Conservation (phyloP, 2,888 invertebrate species). For the Lapara coniferarum region DNA sequence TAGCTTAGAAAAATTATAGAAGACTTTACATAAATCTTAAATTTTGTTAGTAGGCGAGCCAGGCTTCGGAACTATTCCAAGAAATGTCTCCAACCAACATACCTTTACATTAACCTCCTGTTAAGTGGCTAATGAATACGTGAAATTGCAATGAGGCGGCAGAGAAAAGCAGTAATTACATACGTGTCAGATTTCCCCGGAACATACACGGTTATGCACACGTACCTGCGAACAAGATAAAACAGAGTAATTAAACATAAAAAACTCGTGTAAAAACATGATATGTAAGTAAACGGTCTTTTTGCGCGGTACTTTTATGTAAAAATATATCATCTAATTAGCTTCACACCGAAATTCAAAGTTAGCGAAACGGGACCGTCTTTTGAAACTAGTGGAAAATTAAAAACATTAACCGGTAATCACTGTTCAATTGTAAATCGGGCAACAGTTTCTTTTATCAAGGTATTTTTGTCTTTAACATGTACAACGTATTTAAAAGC, state of each 20-base stretch:
- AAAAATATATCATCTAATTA: no score
- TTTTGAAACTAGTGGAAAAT: no score
- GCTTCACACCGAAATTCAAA: no score
- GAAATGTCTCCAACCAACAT: constrained; percentile 12
- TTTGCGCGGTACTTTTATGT: constrained; percentile 1
- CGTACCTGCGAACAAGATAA: constrained; percentile 45
- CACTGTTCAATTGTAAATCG: no score
- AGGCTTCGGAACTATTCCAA: constrained; percentile 5
- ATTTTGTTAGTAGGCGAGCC: no score
- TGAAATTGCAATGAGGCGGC: constrained; percentile 23
- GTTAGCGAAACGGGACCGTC: no score
- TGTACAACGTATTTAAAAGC: no score
- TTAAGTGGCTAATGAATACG: constrained; percentile 22
- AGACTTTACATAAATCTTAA: no score
- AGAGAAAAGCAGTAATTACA: constrained; percentile 26
- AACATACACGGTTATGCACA: constrained; percentile 27
- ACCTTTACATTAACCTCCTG: constrained; percentile 16
- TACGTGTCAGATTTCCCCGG: constrained; percentile 27
- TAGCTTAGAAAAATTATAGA: no score
- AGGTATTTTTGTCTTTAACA: no score
- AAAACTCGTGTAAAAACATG: constrained; percentile 42
- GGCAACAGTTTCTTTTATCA: no score
- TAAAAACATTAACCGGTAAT: no score
- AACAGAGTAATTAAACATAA: constrained; percentile 46
- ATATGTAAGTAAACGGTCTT: constrained; percentile 14